A percentile compares a stretch with the other conserved stretches of the same genome.
Evolutionary conservation across 2,888 invertebrate species (phyloP).

Genomic region (Seira musarum): DNA sequence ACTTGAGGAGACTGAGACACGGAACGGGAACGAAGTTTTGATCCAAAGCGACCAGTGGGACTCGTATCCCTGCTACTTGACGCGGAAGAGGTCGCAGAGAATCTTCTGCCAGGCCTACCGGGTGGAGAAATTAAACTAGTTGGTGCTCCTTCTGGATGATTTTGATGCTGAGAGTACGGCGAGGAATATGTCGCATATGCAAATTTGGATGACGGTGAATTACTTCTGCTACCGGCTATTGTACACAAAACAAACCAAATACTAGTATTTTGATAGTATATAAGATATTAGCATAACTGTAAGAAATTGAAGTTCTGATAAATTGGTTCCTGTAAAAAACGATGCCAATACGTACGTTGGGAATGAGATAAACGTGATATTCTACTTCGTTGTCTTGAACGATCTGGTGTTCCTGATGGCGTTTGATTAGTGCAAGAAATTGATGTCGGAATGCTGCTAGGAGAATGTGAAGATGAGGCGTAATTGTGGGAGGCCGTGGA

Average conservation of each 20-base stretch:
- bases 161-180: conserved; percentile 65
- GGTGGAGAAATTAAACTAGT: conserved; percentile 60
- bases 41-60: conserved; percentile 65
- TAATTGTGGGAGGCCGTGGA: conserved; percentile 43
- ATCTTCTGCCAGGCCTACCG: conserved; percentile 62
- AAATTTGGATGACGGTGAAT: conserved; percentile 91
- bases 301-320: too few relatives aligned
- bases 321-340: too few relatives aligned
- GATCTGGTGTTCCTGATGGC: conserved; percentile 50
- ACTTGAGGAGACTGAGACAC: conserved; percentile 69
- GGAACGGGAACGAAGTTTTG: conserved; percentile 68
- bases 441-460: conserved; percentile 34
- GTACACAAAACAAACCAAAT: too few relatives aligned
- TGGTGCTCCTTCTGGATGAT: conserved; percentile 53
- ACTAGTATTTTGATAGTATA: too few relatives aligned
- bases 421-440: conserved; percentile 24
- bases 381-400: conserved; percentile 76
- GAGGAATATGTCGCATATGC: conserved; percentile 79
- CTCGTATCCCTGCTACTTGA: conserved; percentile 69
- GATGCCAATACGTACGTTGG: conserved; percentile 80
- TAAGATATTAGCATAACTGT: too few relatives aligned
- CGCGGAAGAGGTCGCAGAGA: conserved; percentile 67
- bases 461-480: conserved; percentile 11
- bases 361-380: conserved; percentile 90
- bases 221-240: conserved; percentile 92